Base-by-base conservation (phyloP, 2,888 invertebrate genomes). In the Argyra leucocephala region DNA sequence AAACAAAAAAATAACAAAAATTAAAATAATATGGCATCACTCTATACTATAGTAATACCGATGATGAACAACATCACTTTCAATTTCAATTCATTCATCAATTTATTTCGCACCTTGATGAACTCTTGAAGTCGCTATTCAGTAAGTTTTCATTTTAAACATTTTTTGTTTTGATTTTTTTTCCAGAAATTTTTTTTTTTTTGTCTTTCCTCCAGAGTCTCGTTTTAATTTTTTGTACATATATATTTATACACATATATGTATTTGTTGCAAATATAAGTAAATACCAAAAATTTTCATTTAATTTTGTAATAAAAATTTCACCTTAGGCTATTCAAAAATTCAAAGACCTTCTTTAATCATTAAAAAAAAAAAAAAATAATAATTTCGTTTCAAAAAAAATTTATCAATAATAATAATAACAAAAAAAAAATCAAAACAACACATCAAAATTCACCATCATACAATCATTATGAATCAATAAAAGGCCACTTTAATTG, bases 51-150 rank as follows among this genome's bases (percentile, higher is more conserved):
- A 10, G 10, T 31, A 10, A 31, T 10, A 31, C 5, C 12, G 1
- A 48, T 48, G 15, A 5, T 48, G 9, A 48, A 18, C 18, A 48
- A 48, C 48, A 48, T 48, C 48, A 48, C 48, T 48, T 48, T 48
- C 48, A 48, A 48, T 48, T 48, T 48, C 15, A 48, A 18, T 48
- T 48, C 48, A 48, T 48, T 48, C 48, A 48, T 48, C 48, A 48
- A 48, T 48, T 48, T 48, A 48, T 48, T 18, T 48, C 48, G 48
- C 48, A 48, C 48, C 48, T 48, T 48, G 48, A 48, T 48, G 48
- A 48, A 48, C 48, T 48, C 48, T 48, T 12, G n/a, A 10, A 31
- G 26, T 26, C 26, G 4, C 26, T 26, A 26, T 26, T 31, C 31
- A 15, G 48, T 48, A 48, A 48, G 15, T n/a, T 48, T 31, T n/a